Conservation (phyloP, 2,888 invertebrate genomes). For the Macrosiphum euphorbiae region DNA sequence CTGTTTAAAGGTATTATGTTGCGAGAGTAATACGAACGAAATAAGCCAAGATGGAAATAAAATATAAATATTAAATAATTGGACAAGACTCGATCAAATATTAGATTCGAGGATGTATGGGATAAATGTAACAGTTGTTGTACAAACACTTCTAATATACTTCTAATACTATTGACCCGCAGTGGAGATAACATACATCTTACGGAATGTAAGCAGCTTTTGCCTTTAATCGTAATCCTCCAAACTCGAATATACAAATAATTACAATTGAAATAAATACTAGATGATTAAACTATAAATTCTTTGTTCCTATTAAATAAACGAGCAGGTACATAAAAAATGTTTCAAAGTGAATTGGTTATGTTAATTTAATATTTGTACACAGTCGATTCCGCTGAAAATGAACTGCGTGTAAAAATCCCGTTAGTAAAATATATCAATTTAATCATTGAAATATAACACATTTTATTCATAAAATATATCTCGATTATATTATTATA, state of each 20-base stretch:
- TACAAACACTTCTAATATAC: not conserved
- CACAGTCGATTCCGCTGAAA: not conserved
- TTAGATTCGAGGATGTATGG: not conserved
- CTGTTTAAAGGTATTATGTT: not conserved
- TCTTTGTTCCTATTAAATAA: not conserved
- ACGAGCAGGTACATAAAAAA: not conserved
- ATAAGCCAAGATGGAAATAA: not conserved
- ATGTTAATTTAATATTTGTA: not conserved
- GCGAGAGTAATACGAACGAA: not conserved
- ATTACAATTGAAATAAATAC: not conserved
- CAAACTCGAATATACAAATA: not conserved
- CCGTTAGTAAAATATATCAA: conserved; percentile 2
- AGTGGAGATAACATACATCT: not conserved
- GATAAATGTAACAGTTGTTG: not conserved
- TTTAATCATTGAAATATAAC: not conserved
- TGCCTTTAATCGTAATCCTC: not conserved
- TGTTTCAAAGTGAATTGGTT: not conserved
- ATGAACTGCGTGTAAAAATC: not conserved
- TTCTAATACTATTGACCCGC: not conserved
- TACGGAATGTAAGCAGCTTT: not conserved
- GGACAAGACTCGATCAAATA: not conserved
- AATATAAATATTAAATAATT: not conserved
- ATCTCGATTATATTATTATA: not conserved
- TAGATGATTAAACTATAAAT: not conserved
- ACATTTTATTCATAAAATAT: conserved; percentile 12